phyloP scores from a whole-genome alignment of 2,888 invertebrate genomes.

The Aphodius granarius region DNA sequence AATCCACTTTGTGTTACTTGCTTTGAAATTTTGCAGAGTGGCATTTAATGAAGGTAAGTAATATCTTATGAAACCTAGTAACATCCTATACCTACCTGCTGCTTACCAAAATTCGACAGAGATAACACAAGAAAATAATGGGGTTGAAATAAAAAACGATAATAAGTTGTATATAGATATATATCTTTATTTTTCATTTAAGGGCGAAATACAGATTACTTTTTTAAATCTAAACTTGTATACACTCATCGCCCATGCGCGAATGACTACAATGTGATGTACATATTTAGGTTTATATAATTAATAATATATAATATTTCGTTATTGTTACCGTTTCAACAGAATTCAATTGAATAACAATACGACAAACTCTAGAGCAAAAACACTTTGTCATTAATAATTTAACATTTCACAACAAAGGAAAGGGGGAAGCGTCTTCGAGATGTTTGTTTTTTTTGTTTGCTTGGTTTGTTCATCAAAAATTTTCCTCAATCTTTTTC shows the following conservation, averaged over 20 bases:
- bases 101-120: no score
- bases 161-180: constrained; percentile 4
- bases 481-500: constrained; percentile 24
- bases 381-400: constrained; percentile 22
- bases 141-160: neutral
- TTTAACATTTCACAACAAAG: constrained; percentile 30
- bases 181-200: constrained; percentile 27
- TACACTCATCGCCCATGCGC: constrained; percentile 46
- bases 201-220: constrained; percentile 48
- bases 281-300: constrained; percentile 41
- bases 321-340: constrained; percentile 35
- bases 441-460: constrained; percentile 20
- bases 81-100: neutral
- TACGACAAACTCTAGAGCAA: constrained; percentile 25
- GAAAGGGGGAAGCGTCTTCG: constrained; percentile 47
- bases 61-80: no score
- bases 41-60: no score
- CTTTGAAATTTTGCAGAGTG: no score
- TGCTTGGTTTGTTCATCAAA: neutral
- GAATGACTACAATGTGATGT: constrained; percentile 46
- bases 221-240: constrained; percentile 46
- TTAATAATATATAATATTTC: constrained; percentile 34
- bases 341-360: constrained; percentile 26
- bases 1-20: no score
- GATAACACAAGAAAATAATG: neutral